Evolutionary conservation across 2,888 invertebrate species (phyloP).

Genomic region (Strigamia transsilvanica): DNA sequence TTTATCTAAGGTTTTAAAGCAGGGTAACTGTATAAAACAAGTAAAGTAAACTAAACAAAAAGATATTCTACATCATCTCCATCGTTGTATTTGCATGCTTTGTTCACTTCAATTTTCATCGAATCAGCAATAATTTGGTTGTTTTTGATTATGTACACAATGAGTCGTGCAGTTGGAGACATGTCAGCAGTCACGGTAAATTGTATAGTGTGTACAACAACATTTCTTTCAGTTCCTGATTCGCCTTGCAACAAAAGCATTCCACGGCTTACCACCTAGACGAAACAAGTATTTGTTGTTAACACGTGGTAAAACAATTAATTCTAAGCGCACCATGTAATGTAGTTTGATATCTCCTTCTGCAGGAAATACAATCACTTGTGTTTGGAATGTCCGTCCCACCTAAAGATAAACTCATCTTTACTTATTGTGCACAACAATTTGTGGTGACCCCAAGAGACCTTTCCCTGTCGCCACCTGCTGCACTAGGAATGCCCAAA

Average conservation of each 20-base stretch:
- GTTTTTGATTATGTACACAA: constrained; percentile 46
- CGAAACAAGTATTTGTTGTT: not conserved
- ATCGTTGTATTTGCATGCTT: constrained; percentile 43
- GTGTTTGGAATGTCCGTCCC: constrained; percentile 36
- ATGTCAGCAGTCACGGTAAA: constrained; percentile 51
- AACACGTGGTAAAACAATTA: not conserved
- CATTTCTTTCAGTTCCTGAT: not conserved
- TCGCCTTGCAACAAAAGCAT: constrained; percentile 17
- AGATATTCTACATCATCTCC: constrained; percentile 5
- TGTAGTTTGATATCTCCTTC: not conserved
- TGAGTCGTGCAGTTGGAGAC: constrained; percentile 28
- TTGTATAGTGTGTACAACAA: constrained; percentile 36
- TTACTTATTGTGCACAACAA: too few species aligned
- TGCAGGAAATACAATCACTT: constrained; percentile 31
- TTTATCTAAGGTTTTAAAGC: not conserved
- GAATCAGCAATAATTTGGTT: constrained; percentile 51
- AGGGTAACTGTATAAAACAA: not conserved
- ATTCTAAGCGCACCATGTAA: not conserved
- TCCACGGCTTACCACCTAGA: constrained; percentile 50
- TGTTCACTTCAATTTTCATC: constrained; percentile 34
- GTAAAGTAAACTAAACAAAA: not conserved
- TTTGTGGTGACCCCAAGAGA: too few species aligned
- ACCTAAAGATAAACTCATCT: not conserved
- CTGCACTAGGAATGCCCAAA: too few species aligned
- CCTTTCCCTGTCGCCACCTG: too few species aligned